Evolutionary conservation across 2,888 invertebrate species (phyloP).

Genomic region (Drosophila paramelanica): DNA sequence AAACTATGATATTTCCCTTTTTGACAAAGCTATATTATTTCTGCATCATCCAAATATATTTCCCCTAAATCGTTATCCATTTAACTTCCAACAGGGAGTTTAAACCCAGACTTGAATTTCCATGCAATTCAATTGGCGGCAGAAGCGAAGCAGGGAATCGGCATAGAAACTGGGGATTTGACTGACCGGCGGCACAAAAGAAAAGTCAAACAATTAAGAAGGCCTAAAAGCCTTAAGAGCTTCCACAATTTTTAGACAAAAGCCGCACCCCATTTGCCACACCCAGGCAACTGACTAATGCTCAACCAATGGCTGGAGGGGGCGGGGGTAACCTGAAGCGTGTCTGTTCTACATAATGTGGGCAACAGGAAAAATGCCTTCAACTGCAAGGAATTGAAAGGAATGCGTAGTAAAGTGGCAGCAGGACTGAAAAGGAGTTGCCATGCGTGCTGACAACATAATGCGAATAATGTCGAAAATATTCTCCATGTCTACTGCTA

Average conservation of each 20-base stretch:
- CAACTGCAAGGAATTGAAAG: conserved; percentile 50
- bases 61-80: not conserved
- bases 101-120: conserved; percentile 6
- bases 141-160: not conserved
- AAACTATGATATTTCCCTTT: too few species aligned
- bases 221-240: conserved; percentile 68
- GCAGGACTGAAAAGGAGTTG: conserved; percentile 40
- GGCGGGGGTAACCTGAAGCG: conserved; percentile 9
- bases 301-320: conserved; percentile 13
- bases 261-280: conserved; percentile 40
- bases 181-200: conserved; percentile 40
- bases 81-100: conserved; percentile 2
- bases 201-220: conserved; percentile 70
- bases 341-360: conserved; percentile 40
- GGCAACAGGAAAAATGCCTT: conserved; percentile 18
- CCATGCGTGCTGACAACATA: conserved; percentile 70
- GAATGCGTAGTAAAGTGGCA: conserved; percentile 18
- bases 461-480: conserved; percentile 70
- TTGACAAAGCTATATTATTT: not conserved
- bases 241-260: conserved; percentile 34
- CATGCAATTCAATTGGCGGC: not conserved
- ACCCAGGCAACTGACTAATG: conserved; percentile 34
- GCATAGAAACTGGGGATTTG: conserved; percentile 16
- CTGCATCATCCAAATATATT: too few species aligned
- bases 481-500: conserved; percentile 64